Base-by-base conservation (phyloP, 2,888 invertebrate species). In the Venusia cambrica region DNA sequence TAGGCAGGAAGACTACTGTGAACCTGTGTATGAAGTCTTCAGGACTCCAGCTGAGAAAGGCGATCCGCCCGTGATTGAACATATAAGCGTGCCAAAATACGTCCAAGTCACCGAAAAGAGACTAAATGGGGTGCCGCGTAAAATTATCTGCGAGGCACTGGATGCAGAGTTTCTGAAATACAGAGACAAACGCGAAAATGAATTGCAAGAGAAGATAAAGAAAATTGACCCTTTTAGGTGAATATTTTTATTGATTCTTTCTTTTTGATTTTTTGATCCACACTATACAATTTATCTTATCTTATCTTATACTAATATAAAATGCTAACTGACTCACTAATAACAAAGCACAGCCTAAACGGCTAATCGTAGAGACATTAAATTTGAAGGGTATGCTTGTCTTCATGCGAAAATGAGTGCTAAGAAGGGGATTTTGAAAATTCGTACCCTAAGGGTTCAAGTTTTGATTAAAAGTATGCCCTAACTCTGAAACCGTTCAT, bases 141-240 rank as follows among this genome's bases (percentile, higher is more conserved):
- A 78, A 21, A 47, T 49, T 11, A 16, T 48, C 13, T 76, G 57
- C 39, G 9, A 16, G 1, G 48, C 55, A 15, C 35, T 80, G 5
- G 45, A 81, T 56, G 46, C 54, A 10, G 66, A 72, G 0, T 85
- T 74, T 42, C 18, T 43, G 4, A 54, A 49, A 1, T 84, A 84
- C 28, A 69, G 57, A 44, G 31, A 56, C 2, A 64, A 62, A 27
- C 62, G 76, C 3, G 78, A 80, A 54, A 30, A 50, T 0, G 60
- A 73, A 4, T 52, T 81, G 1, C 45, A 54, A 29, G 44, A 60
- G 1, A 63, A 65, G 18, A 62, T 87, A 16, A 44, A 45, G 7
- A 75, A 71, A 54, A 69, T 83, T 12, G 73, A 83, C 44, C 81
- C 83, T 1, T 73, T 58, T 39, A 73, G 69, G 85, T 83, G n/a